Conservation (phyloP, 2,797 vertebrate genomes). For the Acanthopagrus latus region DNA sequence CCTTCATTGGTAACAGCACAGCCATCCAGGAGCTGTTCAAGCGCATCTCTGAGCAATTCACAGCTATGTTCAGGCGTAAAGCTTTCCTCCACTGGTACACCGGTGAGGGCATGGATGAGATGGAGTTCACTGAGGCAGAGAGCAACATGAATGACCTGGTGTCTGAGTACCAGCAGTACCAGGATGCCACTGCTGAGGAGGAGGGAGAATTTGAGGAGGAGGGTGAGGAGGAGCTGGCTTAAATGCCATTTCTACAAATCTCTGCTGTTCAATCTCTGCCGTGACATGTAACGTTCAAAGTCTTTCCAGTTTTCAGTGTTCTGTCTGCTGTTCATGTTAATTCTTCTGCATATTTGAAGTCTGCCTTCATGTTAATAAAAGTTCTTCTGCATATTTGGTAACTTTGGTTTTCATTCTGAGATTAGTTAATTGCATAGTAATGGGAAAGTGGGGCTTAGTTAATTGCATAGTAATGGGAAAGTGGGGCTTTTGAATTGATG, state of each 20-base stretch:
- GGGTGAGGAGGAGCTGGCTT: conserved; percentile 83
- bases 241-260: conserved; percentile 44
- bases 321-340: conserved; percentile 69
- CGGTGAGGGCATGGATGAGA: conserved; percentile 89
- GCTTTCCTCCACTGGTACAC: conserved; percentile 92
- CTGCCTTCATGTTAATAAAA: too few relatives aligned
- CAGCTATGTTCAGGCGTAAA: conserved; percentile 90
- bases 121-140: conserved; percentile 89
- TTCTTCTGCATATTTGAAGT: neutral
- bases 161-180: conserved; percentile 90
- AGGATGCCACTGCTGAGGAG: conserved; percentile 88
- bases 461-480: too few relatives aligned
- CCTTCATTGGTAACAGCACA: conserved; percentile 89
- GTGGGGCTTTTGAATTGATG: rapidly evolving
- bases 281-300: conserved; percentile 41
- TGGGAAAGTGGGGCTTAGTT: too few relatives aligned
- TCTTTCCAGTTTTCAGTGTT: conserved; percentile 61
- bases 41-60: conserved; percentile 93
- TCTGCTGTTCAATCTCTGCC: conserved; percentile 49
- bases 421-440: too few relatives aligned
- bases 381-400: conserved; percentile 35
- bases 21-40: conserved; percentile 91
- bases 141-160: conserved; percentile 92
- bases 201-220: conserved; percentile 88
- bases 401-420: too few relatives aligned